Conservation (phyloP, 2,888 invertebrate genomes). For the Physocephala rufipes region DNA sequence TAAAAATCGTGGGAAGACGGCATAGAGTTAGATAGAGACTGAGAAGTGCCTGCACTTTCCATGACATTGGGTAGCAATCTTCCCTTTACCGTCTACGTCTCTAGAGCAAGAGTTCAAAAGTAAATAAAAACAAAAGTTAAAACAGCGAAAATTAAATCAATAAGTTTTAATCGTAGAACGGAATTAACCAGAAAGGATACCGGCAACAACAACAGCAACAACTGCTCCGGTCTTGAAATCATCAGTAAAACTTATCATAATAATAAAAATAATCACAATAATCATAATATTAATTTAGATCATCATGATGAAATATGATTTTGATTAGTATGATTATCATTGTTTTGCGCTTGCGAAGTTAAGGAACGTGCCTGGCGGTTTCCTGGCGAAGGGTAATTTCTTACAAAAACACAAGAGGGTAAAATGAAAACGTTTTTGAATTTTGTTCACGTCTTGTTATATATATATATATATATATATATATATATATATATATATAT, state of each 20-base stretch:
- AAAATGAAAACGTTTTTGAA: too few relatives aligned
- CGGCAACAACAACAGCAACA: conserved; percentile 3
- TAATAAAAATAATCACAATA: not conserved
- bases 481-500: too few relatives aligned
- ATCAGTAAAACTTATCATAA: not conserved
- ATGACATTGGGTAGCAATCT: too few relatives aligned
- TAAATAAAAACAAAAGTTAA: not conserved
- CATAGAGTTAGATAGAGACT: too few relatives aligned
- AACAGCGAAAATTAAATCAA: not conserved
- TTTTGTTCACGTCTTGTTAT: too few relatives aligned
- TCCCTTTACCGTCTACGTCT: too few relatives aligned
- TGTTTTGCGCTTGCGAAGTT: not conserved
- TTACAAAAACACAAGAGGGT: too few relatives aligned
- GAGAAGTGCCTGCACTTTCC: too few relatives aligned
- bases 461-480: too few relatives aligned
- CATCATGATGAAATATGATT: not conserved
- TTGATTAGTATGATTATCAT: not conserved
- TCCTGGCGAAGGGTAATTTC: too few relatives aligned
- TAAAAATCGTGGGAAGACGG: not conserved
- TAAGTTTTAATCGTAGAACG: not conserved
- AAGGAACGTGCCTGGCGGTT: not conserved
- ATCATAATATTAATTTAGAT: not conserved
- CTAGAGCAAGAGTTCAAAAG: not conserved
- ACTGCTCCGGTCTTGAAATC: too few relatives aligned
- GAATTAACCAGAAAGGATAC: conserved; percentile 3